Percentiles rank a stretch among this genome's conserved stretches.
phyloP scores from a whole-genome alignment of 2,113 vertebrate species.

The Scytalopus superciliaris region DNA sequence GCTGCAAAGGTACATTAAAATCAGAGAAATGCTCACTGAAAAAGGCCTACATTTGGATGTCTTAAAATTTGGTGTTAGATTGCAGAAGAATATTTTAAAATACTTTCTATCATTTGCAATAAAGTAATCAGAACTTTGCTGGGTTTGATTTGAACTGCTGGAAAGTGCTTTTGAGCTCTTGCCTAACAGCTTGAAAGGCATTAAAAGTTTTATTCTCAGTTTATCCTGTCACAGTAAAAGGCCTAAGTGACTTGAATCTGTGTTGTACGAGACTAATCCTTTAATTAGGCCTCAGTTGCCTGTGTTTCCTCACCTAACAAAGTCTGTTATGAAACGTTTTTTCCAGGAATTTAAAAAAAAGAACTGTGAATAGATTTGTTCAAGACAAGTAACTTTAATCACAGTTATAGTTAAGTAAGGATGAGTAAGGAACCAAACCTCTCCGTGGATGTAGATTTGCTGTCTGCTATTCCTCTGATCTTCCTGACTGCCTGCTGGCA shows the following conservation, averaged over 20 bases:
- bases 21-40: not conserved
- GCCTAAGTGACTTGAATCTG: not conserved
- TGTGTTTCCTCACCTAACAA: not conserved
- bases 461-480: constrained; percentile 28
- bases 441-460: not conserved
- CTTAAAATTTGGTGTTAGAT: not conserved
- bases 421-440: not conserved
- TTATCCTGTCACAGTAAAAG: not conserved
- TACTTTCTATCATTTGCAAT: not conserved
- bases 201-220: not conserved
- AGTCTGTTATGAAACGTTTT: constrained; percentile 1
- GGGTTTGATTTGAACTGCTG: not conserved
- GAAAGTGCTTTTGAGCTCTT: not conserved
- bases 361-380: not conserved
- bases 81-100: not conserved
- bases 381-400: constrained; percentile 12
- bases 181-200: not conserved
- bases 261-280: not conserved
- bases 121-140: not conserved
- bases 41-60: not conserved
- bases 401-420: not conserved
- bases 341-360: not conserved
- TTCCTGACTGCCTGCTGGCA: not conserved
- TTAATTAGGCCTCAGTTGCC: not conserved
- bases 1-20: not conserved